Base-by-base conservation (phyloP, 2,113 vertebrate genomes). In the Potamarius usumacintae region DNA sequence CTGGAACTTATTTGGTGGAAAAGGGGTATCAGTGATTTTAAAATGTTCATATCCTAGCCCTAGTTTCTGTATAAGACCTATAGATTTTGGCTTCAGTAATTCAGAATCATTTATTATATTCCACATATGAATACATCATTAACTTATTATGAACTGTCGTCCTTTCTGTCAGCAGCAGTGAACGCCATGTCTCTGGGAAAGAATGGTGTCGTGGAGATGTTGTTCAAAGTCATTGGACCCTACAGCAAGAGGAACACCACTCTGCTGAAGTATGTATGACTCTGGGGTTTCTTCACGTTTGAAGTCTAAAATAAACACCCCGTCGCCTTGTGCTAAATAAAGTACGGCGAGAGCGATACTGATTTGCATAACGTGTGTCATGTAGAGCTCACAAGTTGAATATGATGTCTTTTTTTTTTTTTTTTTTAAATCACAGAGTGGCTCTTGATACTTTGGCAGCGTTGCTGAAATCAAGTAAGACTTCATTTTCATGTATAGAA, bases 381-480 rank as follows among this genome's bases (percentile, higher is more conserved):
- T 71, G 65, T 53, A 11, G 48, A 30, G 30, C 50, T 72, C 52
- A 58, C 5, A 71, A 25, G n/a, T 12, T 84, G 57, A 79, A 81
- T 65, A 76, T 88, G 57, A 89, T 86, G 90, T 52, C 65, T 91
- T 72, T 82, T 86, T 92, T 71, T 92, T 74, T 80, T 86, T 91
- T 67, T 92, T 88, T 89, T 60, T 95, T 91, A 94, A 90, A 95
- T 94, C 93, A 95, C 96, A 99, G 98, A 94, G 97, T 99, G 92
- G 95, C 97, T 93, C 96, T 99, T 96, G 98, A 99, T 91, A 97
- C 98, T 90, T 95, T 99, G 92, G 96, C 96, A 94, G 97, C 97
- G 67, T 96, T 99, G 94, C 96, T 99, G 93, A 99, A 98, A 96
- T 99, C 97, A 94, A 99, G 98, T 99, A 96, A 99, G 98, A n/a